Conservation (phyloP, 2,888 invertebrate genomes). For the Perizoma affinitatum region DNA sequence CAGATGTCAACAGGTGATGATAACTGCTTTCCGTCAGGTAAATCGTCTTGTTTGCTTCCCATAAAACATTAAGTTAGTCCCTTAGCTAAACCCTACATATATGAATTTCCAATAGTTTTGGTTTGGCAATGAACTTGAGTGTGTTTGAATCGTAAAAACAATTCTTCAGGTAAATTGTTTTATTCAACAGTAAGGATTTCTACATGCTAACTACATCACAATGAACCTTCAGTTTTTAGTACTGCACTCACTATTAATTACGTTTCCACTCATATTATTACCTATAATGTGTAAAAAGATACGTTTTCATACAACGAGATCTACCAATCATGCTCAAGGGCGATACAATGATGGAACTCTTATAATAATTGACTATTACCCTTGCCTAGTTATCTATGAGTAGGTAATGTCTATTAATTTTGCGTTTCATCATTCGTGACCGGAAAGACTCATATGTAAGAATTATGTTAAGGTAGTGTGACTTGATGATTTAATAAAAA, state of each 20-base stretch:
- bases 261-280: no score
- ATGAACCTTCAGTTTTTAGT: no score
- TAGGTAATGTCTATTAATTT: constrained; percentile 28
- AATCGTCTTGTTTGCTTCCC: no score
- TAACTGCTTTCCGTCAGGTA: no score
- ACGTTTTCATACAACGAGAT: no score
- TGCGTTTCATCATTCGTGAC: constrained; percentile 63
- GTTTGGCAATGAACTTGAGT: constrained; percentile 8
- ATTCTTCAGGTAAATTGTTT: no score
- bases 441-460: constrained; percentile 53
- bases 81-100: neutral
- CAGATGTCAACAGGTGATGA: no score
- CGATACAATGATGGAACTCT: constrained; percentile 10
- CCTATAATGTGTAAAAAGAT: no score
- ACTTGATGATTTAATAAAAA: constrained; percentile 49
- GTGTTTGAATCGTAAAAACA: neutral
- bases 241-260: no score
- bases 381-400: constrained; percentile 10
- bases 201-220: no score
- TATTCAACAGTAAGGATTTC: no score
- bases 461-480: constrained; percentile 25
- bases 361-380: constrained; percentile 22
- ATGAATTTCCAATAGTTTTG: no score
- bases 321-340: constrained; percentile 8
- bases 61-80: neutral